Evolutionary conservation across 2,113 vertebrate genomes (phyloP), one percentile per base, ranked within the genome.

Genomic region (Nansenia antarctica): DNA sequence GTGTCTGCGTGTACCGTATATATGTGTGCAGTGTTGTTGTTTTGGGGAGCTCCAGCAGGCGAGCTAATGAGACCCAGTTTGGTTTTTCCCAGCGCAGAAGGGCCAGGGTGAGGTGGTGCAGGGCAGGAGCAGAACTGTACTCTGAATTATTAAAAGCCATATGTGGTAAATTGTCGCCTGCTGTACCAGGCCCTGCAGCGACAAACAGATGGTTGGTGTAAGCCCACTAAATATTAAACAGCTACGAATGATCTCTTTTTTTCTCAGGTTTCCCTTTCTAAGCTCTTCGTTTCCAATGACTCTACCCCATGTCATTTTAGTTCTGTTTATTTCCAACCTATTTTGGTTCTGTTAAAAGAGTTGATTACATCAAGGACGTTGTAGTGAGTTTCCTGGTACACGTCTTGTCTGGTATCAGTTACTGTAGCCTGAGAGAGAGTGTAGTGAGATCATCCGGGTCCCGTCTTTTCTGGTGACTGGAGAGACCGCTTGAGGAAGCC

Each of bases 131-230:
- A 74, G 70, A 84, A 67, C 61, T 55, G 18, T 42, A 61, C 20
- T 65, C 88, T 92, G 85, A 91, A 92, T 93, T 90, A 93, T 91
- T 89, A 85, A 93, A 80, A 83, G 78, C 87, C 85, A 78, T 88
- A 81, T 90, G 88, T 86, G 90, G 85, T 86, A 76, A 80, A 89
- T 76, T 84, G 79, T 74, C 77, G 85, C 77, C 24, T 77, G 67
- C 69, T 77, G 70, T 47, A 62, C 76, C 64, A 69, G 60, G 72
- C 80, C 86, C 86, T 30, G 62, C 80, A 82, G 84, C 77, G 73
- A 75, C 74, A 67, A 76, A 82, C 90, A 91, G 90, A 92, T 91
- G 92, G 89, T 76, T 69, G 72, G 53, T 86, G 83, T 88, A 79
- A 82, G 76, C 78, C 82, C 34, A 15, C 85, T 86, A 88, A 91